Evolutionary conservation across 2,797 vertebrate genomes (phyloP), one percentile per base, ranked within the genome.

Genomic region (Petrocephalus schoutedeni): DNA sequence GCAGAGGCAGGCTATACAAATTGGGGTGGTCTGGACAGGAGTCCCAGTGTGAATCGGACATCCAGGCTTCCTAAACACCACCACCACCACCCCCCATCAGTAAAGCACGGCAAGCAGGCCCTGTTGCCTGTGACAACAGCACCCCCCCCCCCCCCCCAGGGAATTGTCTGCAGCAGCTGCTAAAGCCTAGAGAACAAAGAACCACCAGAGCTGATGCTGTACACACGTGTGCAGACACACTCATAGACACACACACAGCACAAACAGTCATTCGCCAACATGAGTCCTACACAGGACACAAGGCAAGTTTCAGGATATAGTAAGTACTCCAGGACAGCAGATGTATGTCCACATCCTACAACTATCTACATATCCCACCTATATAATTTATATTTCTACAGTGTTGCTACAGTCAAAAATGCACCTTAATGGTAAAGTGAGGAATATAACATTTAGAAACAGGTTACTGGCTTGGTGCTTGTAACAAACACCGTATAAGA

Each of bases 121-220:
- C 80, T 45, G 71, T 45, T 45, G 71, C 41, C 71, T 77, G 71
- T 77, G 51, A 89, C 87, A 86, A 87, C 64, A 54, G 86, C 88
- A 89, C 86, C 89, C 71, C 56, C 32, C 71, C 87, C 86, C 89
- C 71, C 56, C 32, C 71, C 87, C 86, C 0, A 58, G 82, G 58
- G 88, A 88, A 77, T 82, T 83, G 67, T 32, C 87, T 74, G 36
- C 83, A 90, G 88, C 90, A 92, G 89, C 91, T 92, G 92, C 85
- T 92, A 21, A 87, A 88, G 84, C 84, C 88, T 57, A 77, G 90
- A 71, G 85, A 90, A 92, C 88, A 90, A 90, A 90, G 88, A 87
- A 51, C 32, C 85, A 89, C 80, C 86, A 89, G 86, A 87, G 77
- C 59, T 61, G 86, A 89, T 41, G 59, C 32, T 86, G 85, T 36